Evolutionary conservation across 2,888 invertebrate species (phyloP), one percentile per base, ranked within the genome.

Genomic region (Auanema sp.): DNA sequence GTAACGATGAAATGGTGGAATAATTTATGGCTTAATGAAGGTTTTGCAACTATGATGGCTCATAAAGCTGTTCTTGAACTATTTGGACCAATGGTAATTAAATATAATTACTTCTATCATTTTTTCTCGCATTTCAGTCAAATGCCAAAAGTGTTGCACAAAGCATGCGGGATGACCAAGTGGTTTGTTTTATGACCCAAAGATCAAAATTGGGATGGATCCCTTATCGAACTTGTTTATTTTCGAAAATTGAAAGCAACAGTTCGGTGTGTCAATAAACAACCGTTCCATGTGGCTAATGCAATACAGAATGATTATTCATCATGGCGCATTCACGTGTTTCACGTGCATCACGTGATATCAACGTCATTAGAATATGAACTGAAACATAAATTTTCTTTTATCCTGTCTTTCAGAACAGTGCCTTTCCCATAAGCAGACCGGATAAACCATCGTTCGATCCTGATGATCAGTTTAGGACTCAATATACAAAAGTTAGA

Each of bases 1-100:
- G 79, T 78, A 18, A 80, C 80, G n/a, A 80, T 80, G 79, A 72
- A 74, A 62, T 75, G 79, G 78, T 80, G 79, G 79, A 72, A 75
- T 52, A 79, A 78, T 62, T 53, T 80, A 6, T 80, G 80, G 80
- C 68, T 79, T 33, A 79, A 80, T 54, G 79, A 78, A 55, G 78
- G 78, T 49, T 74, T 76, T 44, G 71, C 75, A 2, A 67, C 69
- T 3, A 65, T 77, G 52, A 72, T 77, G 47, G 68, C 68, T 23
- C 11, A 14, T 16, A 57, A 62, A 51, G 57, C 56, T 21, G 49
- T 51, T 40, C 40, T 16, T 51, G 50, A 57, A 42, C 44, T 61
- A 2, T 49, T 41, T 10, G 61, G 41, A 23, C 47, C 47, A 6
- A 18, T 21, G 47, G 47, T 47, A 21, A 47, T 33, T 33, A 33